phyloP scores from a whole-genome alignment of 1,140 invertebrate genomes.

The Gryllus bimaculatus region DNA sequence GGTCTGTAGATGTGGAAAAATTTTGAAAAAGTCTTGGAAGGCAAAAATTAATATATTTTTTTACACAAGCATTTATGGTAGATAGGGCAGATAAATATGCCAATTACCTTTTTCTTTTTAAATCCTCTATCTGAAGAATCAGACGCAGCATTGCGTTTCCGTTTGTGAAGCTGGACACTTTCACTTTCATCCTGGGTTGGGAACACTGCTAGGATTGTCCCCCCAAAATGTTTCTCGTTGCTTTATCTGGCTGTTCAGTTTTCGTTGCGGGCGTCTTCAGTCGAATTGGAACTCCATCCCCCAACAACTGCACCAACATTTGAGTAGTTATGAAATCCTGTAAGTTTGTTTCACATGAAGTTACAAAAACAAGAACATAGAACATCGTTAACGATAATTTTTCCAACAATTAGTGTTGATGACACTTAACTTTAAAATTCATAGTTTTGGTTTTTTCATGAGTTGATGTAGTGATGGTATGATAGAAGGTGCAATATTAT shows the following conservation, averaged over 20 bases:
- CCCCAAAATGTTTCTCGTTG: conserved; percentile 10
- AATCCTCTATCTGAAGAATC: not conserved
- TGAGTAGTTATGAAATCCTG: conserved; percentile 24
- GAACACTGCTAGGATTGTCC: not conserved
- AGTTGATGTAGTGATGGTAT: too few species aligned
- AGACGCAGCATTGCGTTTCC: not conserved
- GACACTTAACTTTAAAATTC: too few species aligned
- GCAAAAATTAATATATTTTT: not conserved
- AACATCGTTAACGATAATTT: too few species aligned
- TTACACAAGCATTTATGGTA: not conserved
- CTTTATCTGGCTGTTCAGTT: conserved; percentile 25
- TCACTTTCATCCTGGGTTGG: conserved; percentile 15
- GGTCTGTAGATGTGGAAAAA: not conserved
- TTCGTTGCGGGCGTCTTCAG: conserved; percentile 39
- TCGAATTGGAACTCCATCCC: conserved; percentile 32
- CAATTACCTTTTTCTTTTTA: conserved; percentile 9
- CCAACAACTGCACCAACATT: conserved; percentile 36
- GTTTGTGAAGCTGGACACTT: not conserved
- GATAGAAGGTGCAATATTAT: too few species aligned
- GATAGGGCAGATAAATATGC: not conserved
- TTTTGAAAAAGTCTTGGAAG: not conserved
- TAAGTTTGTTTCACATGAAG: conserved; percentile 8
- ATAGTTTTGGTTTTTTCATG: too few species aligned
- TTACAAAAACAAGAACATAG: not conserved
- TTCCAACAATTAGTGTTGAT: too few species aligned